These are phyloP conservation scores for Nothocercus julius DNA, from an alignment of 2,113 vertebrate species.

Conservation along the genomic window DNA sequence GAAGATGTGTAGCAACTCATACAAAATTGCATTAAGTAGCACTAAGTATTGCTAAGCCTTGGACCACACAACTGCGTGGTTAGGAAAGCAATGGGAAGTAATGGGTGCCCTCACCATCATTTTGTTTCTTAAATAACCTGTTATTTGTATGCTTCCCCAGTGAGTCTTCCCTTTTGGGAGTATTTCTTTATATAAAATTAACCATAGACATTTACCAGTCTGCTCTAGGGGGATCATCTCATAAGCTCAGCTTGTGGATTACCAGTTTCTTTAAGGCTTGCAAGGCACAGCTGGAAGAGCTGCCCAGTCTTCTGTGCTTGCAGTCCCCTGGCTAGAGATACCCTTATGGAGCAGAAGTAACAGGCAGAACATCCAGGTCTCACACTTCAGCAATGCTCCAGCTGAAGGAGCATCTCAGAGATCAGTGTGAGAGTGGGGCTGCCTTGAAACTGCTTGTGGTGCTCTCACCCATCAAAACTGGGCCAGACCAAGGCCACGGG, in stretches of 20 bases:
- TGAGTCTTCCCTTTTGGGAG: neutral
- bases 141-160: neutral
- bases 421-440: rapidly evolving
- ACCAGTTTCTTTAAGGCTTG: neutral
- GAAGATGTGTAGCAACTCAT: neutral
- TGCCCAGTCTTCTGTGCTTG: neutral
- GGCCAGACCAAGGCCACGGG: neutral
- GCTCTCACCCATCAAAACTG: neutral
- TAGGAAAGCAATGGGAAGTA: neutral
- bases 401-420: neutral
- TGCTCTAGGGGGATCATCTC: neutral
- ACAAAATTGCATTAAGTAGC: neutral
- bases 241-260: neutral
- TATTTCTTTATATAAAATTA: neutral
- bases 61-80: neutral
- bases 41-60: neutral
- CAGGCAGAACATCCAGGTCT: neutral
- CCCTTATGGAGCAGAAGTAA: neutral
- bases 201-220: neutral
- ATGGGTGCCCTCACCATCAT: neutral
- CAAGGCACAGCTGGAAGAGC: neutral
- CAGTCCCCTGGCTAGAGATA: neutral
- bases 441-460: neutral
- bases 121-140: neutral
- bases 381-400: neutral